A percentile compares a stretch with the other conserved stretches of the same genome.
These are phyloP conservation scores for Druon quercuslanigerum DNA, from an alignment of 1,140 invertebrate genomes.

Conservation along the genomic window DNA sequence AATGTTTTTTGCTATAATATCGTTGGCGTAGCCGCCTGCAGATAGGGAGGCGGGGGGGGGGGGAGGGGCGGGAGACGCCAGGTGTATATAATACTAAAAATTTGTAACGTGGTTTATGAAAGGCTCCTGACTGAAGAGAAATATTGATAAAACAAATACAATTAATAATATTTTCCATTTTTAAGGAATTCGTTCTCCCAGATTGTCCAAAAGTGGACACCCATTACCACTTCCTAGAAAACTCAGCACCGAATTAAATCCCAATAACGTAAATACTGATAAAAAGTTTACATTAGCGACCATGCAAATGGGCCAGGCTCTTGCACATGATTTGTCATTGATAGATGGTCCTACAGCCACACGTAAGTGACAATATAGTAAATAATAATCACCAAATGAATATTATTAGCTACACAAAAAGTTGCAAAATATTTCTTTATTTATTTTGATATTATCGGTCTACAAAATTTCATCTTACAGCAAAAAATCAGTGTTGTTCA, in stretches of 20 bases:
- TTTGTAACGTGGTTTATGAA: too few species aligned
- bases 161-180: too few species aligned
- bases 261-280: conserved; percentile 80
- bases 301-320: conserved; percentile 92
- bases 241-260: conserved; percentile 83
- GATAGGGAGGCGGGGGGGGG: too few species aligned
- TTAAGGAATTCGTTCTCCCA: conserved; percentile 76
- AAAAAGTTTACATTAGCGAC: conserved; percentile 83
- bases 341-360: background rate
- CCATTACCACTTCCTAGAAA: conserved; percentile 83
- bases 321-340: conserved; percentile 82
- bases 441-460: too few species aligned
- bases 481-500: conserved; percentile 79
- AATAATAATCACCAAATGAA: background rate
- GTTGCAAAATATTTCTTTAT: background rate
- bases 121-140: too few species aligned
- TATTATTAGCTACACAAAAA: background rate
- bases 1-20: too few species aligned
- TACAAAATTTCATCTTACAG: background rate
- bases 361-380: background rate
- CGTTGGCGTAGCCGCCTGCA: too few species aligned
- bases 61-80: too few species aligned
- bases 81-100: too few species aligned
- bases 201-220: conserved; percentile 78
- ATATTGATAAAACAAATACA: too few species aligned